Conservation (phyloP, 2,888 invertebrate species). For the Amphipoea oculea region DNA sequence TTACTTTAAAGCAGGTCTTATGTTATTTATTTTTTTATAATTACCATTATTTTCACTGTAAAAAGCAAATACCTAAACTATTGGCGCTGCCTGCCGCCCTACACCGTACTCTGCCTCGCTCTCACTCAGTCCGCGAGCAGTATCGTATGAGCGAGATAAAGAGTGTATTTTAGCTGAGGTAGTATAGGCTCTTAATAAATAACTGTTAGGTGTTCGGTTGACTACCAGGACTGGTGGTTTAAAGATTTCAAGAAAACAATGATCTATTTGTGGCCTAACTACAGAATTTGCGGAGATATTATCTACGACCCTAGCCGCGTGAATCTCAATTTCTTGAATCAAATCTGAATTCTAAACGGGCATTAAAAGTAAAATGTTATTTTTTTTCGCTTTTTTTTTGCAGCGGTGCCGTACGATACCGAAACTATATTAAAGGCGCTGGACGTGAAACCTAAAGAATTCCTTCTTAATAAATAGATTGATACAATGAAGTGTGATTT, state of each 20-base stretch:
- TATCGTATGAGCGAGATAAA: no score
- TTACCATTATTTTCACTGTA: no score
- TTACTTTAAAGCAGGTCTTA: no score
- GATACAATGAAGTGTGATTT: slow-evolving; percentile 16
- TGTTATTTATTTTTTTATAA: no score
- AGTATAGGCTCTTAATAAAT: neutral
- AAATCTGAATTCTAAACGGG: neutral
- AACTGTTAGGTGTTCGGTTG: neutral
- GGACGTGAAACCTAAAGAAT: slow-evolving; percentile 77
- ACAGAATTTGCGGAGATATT: neutral
- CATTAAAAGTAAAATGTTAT: neutral
- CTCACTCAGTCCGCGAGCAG: no score
- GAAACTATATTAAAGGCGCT: slow-evolving; percentile 81
- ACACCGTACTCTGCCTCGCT: no score
- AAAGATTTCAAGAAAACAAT: neutral
- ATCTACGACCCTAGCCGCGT: neutral
- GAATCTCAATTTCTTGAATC: neutral
- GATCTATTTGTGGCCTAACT: neutral
- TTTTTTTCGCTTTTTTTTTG: slow-evolving; percentile 16
- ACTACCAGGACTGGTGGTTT: neutral
- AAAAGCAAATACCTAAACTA: no score
- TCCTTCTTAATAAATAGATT: slow-evolving; percentile 44
- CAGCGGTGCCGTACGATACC: slow-evolving; percentile 81
- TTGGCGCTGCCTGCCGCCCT: no score
- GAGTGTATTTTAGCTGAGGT: no score